phyloP scores from a whole-genome alignment of 2,113 vertebrate genomes.

The Ranitomeya variabilis region DNA sequence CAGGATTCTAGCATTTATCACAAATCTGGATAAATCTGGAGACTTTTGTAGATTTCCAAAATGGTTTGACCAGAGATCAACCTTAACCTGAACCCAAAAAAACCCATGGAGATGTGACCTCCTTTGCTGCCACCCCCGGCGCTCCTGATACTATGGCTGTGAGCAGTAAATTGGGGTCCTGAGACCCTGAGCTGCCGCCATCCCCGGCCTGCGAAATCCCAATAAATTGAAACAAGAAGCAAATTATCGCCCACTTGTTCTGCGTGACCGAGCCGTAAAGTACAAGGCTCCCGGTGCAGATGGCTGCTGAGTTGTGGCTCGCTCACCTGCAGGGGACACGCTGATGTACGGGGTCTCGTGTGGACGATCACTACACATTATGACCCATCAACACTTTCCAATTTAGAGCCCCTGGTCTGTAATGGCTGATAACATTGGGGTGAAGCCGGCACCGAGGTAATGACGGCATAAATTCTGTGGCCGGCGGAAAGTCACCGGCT shows the following conservation, averaged over 20 bases:
- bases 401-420: slow-evolving; percentile 27
- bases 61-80: background rate
- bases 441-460: background rate
- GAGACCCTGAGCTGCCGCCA: slow-evolving; percentile 47
- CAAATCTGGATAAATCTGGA: no score
- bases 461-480: background rate
- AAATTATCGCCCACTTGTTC: slow-evolving; percentile 44
- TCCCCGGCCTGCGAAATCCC: background rate
- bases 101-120: background rate
- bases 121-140: background rate
- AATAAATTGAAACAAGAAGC: slow-evolving; percentile 54
- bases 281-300: slow-evolving; percentile 43
- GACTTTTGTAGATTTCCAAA: background rate
- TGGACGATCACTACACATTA: slow-evolving; percentile 17
- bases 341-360: slow-evolving; percentile 31
- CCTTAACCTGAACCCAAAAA: background rate
- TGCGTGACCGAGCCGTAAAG: slow-evolving; percentile 53
- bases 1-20: no score
- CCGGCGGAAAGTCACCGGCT: background rate
- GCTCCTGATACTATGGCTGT: background rate
- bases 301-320: slow-evolving; percentile 49
- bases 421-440: slow-evolving; percentile 38
- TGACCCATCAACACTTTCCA: slow-evolving; percentile 28
- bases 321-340: slow-evolving; percentile 43
- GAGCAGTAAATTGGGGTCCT: slow-evolving; percentile 31